These are phyloP conservation scores for Alca torda DNA, from an alignment of 2,797 vertebrate species.

Conservation along the genomic window DNA sequence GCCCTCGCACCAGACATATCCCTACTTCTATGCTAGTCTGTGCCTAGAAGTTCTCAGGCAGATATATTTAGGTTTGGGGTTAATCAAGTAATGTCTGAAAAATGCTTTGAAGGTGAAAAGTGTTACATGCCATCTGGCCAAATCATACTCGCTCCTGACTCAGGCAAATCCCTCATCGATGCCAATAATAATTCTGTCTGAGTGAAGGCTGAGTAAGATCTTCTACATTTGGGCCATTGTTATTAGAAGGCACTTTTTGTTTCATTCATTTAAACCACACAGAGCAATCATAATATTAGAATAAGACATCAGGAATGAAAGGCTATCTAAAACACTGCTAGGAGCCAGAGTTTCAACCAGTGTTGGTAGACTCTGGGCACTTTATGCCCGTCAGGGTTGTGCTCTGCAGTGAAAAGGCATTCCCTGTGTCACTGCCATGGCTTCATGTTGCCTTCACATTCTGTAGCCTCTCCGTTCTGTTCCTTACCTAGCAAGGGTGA, in stretches of 20 bases:
- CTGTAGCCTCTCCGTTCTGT: background rate
- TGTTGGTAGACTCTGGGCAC: background rate
- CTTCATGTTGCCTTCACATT: background rate
- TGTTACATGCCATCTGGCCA: slow-evolving; percentile 44
- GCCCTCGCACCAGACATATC: background rate
- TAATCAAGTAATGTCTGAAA: slow-evolving; percentile 39
- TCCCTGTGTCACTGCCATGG: background rate
- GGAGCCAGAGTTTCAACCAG: background rate
- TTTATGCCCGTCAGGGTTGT: background rate
- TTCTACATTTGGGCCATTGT: slow-evolving; percentile 34
- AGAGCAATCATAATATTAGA: background rate
- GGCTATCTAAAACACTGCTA: background rate
- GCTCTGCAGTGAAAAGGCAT: background rate
- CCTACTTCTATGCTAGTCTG: background rate
- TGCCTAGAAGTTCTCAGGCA: slow-evolving; percentile 14
- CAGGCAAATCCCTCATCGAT: slow-evolving; percentile 37
- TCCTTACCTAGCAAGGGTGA: background rate
- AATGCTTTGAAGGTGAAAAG: slow-evolving; percentile 54
- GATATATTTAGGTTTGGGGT: slow-evolving; percentile 34
- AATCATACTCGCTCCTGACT: slow-evolving; percentile 48
- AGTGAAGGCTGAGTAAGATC: slow-evolving; percentile 51
- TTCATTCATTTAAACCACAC: slow-evolving; percentile 35
- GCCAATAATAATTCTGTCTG: slow-evolving; percentile 55
- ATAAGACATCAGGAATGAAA: background rate
- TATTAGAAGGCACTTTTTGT: slow-evolving; percentile 2